A percentile compares a stretch with the other conserved stretches of the same genome.
phyloP scores from a whole-genome alignment of 2,888 invertebrate genomes.

The Exephanes ischioxanthus region DNA sequence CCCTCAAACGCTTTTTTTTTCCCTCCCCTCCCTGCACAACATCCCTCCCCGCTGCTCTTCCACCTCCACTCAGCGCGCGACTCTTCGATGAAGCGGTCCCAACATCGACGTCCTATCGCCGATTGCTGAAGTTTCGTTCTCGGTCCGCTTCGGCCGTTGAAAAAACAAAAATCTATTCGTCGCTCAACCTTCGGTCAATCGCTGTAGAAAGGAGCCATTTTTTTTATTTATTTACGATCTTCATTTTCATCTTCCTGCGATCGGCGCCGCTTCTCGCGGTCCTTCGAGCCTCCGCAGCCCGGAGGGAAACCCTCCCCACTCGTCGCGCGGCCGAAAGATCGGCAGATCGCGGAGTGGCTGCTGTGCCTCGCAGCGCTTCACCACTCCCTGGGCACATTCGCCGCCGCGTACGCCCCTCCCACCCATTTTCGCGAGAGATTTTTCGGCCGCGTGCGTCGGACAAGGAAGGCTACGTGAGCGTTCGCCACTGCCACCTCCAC shows the following conservation, averaged over 20 bases:
- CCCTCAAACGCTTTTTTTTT: slow-evolving; percentile 63
- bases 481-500: slow-evolving; percentile 48
- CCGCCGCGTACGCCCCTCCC: slow-evolving; percentile 3
- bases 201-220: background rate
- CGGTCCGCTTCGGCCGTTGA: slow-evolving; percentile 15
- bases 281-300: background rate
- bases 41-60: slow-evolving; percentile 41
- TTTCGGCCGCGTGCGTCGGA: slow-evolving; percentile 24
- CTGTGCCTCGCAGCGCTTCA: slow-evolving; percentile 42
- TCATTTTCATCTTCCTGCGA: background rate
- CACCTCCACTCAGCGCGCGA: background rate
- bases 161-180: background rate
- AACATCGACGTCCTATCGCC: background rate
- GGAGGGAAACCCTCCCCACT: background rate
- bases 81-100: slow-evolving; percentile 37
- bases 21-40: slow-evolving; percentile 66
- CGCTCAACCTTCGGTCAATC: background rate
- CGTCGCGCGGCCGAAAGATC: slow-evolving; percentile 20
- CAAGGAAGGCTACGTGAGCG: background rate
- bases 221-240: background rate
- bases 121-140: background rate
- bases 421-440: slow-evolving; percentile 19
- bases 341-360: slow-evolving; percentile 31
- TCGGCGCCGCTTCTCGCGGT: background rate
- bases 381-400: slow-evolving; percentile 31